Percentiles rank a stretch among this genome's conserved stretches.
Conservation (phyloP, 2,888 invertebrate genomes). For the Platerodrilus igneus region DNA sequence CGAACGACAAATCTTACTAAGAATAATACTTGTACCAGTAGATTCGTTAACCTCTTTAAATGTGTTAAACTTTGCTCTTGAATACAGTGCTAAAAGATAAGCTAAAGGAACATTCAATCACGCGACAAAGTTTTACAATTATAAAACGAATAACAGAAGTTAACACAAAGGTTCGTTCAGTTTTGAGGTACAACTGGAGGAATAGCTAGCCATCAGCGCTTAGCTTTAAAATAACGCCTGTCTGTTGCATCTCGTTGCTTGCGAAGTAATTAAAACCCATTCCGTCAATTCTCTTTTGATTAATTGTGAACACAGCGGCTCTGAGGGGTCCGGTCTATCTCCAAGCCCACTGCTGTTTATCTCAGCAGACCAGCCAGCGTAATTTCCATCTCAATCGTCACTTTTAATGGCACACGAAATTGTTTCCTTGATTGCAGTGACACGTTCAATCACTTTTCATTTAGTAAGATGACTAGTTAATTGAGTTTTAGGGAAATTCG, state of each 20-base stretch:
- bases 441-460: conserved; percentile 50
- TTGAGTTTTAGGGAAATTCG: conserved; percentile 43
- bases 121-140: too few relatives aligned
- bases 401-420: conserved; percentile 49
- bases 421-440: conserved; percentile 50
- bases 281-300: conserved; percentile 49
- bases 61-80: too few relatives aligned
- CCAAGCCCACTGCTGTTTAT: conserved; percentile 44
- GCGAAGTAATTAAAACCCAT: conserved; percentile 47
- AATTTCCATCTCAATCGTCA: conserved; percentile 52
- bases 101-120: too few relatives aligned
- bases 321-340: conserved; percentile 37
- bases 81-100: too few relatives aligned
- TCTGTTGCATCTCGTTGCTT: conserved; percentile 30
- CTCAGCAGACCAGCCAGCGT: conserved; percentile 47
- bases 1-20: too few relatives aligned
- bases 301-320: conserved; percentile 46
- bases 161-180: conserved; percentile 11
- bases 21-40: too few relatives aligned
- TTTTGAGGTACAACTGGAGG: conserved; percentile 16
- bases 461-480: conserved; percentile 49
- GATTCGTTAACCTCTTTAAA: too few relatives aligned
- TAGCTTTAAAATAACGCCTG: conserved; percentile 23
- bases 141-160: neutral
- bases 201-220: conserved; percentile 16